These are phyloP conservation scores for Melikaiella ostensackeni DNA, from an alignment of 2,888 invertebrate species.

Conservation along the genomic window DNA sequence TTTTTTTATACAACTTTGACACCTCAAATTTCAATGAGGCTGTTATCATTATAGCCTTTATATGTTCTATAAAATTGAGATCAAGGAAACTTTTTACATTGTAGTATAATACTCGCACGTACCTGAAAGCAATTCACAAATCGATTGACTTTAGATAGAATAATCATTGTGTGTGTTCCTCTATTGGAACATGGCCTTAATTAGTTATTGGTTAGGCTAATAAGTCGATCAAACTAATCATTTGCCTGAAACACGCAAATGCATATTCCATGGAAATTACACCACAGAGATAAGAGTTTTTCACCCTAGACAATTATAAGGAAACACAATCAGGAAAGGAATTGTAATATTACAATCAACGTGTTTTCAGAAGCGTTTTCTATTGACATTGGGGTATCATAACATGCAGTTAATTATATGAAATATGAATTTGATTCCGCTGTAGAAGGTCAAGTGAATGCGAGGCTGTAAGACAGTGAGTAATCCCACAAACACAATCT, in stretches of 20 bases:
- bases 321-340: too few relatives aligned
- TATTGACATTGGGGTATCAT: too few relatives aligned
- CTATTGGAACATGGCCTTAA: slow-evolving; percentile 12
- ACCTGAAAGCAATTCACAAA: background rate
- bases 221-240: slow-evolving; percentile 12
- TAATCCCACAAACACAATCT: too few relatives aligned
- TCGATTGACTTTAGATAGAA: slow-evolving; percentile 2
- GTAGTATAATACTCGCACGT: background rate
- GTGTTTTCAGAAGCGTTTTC: too few relatives aligned
- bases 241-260: background rate
- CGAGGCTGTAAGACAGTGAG: too few relatives aligned
- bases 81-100: background rate
- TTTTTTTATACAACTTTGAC: background rate
- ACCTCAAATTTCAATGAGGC: background rate
- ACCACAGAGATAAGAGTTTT: background rate
- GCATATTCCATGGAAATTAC: background rate
- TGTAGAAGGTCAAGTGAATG: too few relatives aligned
- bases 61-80: too few relatives aligned
- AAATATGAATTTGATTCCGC: too few relatives aligned
- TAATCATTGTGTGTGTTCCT: background rate
- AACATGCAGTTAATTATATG: too few relatives aligned
- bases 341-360: too few relatives aligned
- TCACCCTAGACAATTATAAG: too few relatives aligned
- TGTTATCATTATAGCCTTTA: background rate
- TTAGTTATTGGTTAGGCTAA: slow-evolving; percentile 2